Conservation (phyloP, 1,140 invertebrate genomes). For the Rhynchophorus ferrugineus region DNA sequence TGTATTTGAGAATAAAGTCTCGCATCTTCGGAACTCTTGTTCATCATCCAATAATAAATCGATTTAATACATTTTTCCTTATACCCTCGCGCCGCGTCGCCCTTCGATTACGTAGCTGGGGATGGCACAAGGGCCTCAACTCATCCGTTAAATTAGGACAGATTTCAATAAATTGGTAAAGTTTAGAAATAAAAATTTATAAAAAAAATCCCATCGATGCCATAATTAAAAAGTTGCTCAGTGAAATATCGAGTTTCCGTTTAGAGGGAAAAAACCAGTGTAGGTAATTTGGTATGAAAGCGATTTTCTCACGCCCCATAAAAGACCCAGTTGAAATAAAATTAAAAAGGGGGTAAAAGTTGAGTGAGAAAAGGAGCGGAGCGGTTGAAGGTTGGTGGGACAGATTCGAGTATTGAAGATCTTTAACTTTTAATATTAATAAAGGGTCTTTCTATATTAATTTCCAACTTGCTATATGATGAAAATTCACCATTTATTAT, state of each 20-base stretch:
- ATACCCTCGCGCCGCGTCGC: slow-evolving; percentile 2
- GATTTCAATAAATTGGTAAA: slow-evolving; percentile 9
- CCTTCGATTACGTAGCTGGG: slow-evolving; percentile 6
- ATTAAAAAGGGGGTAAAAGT: background rate
- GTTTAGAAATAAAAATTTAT: slow-evolving; percentile 12
- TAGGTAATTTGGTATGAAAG: background rate
- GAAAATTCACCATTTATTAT: too few species aligned
- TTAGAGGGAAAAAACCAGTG: background rate
- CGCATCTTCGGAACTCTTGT: too few species aligned
- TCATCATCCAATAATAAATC: slow-evolving; percentile 12
- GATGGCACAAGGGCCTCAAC: background rate
- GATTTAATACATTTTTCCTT: slow-evolving; percentile 14
- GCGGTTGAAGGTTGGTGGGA: too few species aligned
- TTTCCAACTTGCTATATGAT: too few species aligned
- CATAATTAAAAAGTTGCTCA: background rate
- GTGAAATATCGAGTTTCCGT: background rate
- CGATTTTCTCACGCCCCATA: background rate
- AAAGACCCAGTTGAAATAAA: background rate
- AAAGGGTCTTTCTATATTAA: too few species aligned
- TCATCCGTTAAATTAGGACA: slow-evolving; percentile 17
- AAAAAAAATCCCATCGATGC: background rate
- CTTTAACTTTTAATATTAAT: too few species aligned
- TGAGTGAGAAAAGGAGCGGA: too few species aligned
- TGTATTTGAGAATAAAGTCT: slow-evolving; percentile 10
- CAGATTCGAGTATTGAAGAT: too few species aligned